Conservation (phyloP, 2,888 invertebrate genomes). For the Oithona nana region DNA sequence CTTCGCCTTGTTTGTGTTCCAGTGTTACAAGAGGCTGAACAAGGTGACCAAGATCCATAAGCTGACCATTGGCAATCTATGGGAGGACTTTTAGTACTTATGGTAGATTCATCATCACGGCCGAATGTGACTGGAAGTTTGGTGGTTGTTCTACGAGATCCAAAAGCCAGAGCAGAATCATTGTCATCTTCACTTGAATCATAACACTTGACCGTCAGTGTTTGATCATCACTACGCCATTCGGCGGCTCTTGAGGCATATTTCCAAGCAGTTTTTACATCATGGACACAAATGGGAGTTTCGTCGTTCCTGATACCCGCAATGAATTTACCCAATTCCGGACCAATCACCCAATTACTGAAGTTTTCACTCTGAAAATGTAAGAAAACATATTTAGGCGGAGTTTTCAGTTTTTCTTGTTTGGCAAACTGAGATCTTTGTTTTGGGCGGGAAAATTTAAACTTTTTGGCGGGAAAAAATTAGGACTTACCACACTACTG, state of each 20-base stretch:
- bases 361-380: slow-evolving; percentile 6
- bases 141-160: neutral
- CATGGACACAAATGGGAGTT: slow-evolving; percentile 8
- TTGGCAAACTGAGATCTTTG: neutral
- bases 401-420: no score
- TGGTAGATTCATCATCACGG: neutral
- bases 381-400: neutral
- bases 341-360: slow-evolving; percentile 16
- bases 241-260: slow-evolving; percentile 15
- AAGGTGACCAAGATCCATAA: slow-evolving; percentile 11
- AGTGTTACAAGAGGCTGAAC: slow-evolving; percentile 11
- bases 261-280: neutral
- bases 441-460: no score
- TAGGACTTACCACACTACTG: slow-evolving; percentile 4
- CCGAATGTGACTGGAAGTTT: neutral
- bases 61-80: slow-evolving; percentile 14
- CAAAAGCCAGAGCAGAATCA: neutral
- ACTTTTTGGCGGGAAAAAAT: no score
- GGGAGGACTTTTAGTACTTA: neutral
- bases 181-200: neutral
- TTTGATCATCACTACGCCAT: slow-evolving; percentile 12
- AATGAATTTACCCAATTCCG: slow-evolving; percentile 15
- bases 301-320: slow-evolving; percentile 14
- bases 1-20: slow-evolving; percentile 11
- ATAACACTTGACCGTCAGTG: slow-evolving; percentile 6